Percentiles rank a stretch among this genome's conserved stretches.
Evolutionary conservation across 2,797 vertebrate species (phyloP).

Genomic region (Parauchenoglanis ngamensis): DNA sequence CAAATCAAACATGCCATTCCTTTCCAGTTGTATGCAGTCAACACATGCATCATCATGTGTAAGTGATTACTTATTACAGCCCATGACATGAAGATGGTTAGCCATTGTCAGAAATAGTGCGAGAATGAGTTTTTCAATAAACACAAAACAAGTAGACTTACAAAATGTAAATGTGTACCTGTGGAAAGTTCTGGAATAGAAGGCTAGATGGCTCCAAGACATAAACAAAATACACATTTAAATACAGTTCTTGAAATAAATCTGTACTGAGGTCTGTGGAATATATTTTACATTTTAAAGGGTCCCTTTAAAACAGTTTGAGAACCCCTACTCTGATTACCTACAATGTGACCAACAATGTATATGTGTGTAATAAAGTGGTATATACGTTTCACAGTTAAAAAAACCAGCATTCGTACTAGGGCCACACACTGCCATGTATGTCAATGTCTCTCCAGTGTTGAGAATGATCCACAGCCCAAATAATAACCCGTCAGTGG

Average conservation of each 20-base stretch:
- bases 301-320: neutral
- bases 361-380: neutral
- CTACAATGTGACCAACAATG: neutral
- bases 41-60: neutral
- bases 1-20: neutral
- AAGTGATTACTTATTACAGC: neutral
- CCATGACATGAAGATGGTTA: neutral
- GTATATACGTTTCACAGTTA: neutral
- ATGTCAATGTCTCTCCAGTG: neutral
- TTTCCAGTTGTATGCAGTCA: neutral
- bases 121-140: neutral
- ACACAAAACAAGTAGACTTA: too few relatives aligned
- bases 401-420: neutral
- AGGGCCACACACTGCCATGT: neutral
- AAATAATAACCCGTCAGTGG: neutral
- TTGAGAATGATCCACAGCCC: neutral
- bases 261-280: neutral
- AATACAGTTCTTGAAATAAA: neutral
- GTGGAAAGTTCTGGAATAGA: neutral
- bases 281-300: neutral
- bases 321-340: neutral
- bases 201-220: neutral
- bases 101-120: neutral
- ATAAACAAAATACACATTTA: neutral
- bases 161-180: neutral